Conservation (phyloP, 2,113 vertebrate species). For the Miniopterus natalensis region DNA sequence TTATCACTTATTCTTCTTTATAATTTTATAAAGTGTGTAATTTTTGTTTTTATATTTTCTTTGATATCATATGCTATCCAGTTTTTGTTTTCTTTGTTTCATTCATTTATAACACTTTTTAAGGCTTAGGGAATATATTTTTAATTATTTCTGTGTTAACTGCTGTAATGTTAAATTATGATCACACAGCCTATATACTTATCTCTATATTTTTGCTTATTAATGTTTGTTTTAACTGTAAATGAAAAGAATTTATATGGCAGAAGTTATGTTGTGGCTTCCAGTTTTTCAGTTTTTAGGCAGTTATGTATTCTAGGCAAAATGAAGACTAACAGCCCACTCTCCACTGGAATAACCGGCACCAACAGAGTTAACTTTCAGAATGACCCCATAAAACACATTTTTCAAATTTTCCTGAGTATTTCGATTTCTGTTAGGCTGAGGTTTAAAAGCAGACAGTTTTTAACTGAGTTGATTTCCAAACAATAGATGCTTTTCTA, state of each 20-base stretch:
- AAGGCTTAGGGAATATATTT: slow-evolving; percentile 26
- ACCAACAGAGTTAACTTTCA: neutral
- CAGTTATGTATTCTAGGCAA: neutral
- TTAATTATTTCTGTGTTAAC: neutral
- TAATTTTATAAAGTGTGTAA: neutral
- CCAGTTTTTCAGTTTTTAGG: neutral
- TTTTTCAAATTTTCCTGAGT: slow-evolving; percentile 1
- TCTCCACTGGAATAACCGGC: neutral
- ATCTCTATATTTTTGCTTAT: neutral
- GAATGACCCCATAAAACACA: neutral
- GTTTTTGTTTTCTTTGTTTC: neutral
- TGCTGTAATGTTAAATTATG: slow-evolving; percentile 36
- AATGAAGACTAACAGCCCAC: neutral
- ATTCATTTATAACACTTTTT: neutral
- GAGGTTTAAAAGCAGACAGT: neutral
- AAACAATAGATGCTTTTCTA: slow-evolving; percentile 42
- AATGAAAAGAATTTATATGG: slow-evolving; percentile 2
- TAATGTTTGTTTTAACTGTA: slow-evolving; percentile 43
- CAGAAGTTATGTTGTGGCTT: neutral
- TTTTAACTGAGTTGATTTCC: slow-evolving; percentile 29
- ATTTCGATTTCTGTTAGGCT: neutral
- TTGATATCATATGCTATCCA: neutral
- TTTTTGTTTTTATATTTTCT: slow-evolving; percentile 44
- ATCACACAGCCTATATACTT: neutral
- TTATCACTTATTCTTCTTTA: neutral